phyloP scores from a whole-genome alignment of 2,888 invertebrate species.

The Trichogramma dendrolimi region DNA sequence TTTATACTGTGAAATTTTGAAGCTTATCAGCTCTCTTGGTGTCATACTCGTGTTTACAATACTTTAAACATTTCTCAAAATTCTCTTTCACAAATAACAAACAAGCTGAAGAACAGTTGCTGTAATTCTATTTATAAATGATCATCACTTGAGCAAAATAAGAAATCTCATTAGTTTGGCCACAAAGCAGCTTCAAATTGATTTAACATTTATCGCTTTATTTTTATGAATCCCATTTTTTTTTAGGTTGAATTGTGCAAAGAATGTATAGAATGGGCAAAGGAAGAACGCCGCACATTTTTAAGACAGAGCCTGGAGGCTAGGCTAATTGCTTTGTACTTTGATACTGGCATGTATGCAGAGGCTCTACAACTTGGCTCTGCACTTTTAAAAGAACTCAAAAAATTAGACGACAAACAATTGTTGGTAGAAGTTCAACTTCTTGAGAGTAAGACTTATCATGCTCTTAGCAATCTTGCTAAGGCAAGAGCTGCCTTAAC shows the following conservation, averaged over 20 bases:
- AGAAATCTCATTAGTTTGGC: too few relatives aligned
- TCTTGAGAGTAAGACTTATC: constrained; percentile 97
- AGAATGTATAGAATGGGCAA: constrained; percentile 99
- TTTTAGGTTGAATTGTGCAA: constrained; percentile 74
- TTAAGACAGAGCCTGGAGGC: constrained; percentile 94
- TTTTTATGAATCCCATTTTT: background rate
- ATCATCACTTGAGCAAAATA: too few relatives aligned
- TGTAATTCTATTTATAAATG: too few relatives aligned
- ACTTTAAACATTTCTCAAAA: background rate
- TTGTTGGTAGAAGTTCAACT: constrained; percentile 96
- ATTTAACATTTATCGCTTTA: background rate
- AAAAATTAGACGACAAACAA: constrained; percentile 99
- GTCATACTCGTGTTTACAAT: background rate
- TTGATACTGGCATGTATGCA: constrained; percentile 83
- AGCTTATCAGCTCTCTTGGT: background rate
- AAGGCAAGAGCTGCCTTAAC: constrained; percentile 95
- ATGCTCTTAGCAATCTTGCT: constrained; percentile 93
- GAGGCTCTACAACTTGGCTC: constrained; percentile 83
- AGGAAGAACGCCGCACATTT: constrained; percentile 94
- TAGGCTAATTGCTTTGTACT: constrained; percentile 89
- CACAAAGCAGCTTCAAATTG: background rate
- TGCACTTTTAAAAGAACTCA: constrained; percentile 86
- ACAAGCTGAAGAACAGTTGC: background rate
- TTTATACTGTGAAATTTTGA: background rate
- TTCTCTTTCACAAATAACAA: background rate